Percentiles rank a stretch among this genome's conserved stretches.
Conservation (phyloP, 2,113 vertebrate species). For the Bos indicus region DNA sequence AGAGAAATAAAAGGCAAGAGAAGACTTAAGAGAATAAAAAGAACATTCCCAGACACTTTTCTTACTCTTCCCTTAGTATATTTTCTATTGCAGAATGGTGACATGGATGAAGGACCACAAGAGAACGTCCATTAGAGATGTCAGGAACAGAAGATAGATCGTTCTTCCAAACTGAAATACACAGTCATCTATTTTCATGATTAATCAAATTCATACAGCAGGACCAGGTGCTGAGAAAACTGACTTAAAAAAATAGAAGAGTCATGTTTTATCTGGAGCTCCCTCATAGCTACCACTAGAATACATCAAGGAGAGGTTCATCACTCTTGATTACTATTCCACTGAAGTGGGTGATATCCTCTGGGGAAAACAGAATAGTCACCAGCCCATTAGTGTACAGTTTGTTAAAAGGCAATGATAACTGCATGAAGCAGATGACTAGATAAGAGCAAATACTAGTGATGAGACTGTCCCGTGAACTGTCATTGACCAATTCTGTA, state of each 20-base stretch:
- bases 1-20: background rate
- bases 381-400: background rate
- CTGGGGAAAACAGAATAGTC: background rate
- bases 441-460: background rate
- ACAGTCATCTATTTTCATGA: background rate
- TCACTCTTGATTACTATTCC: background rate
- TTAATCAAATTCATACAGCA: background rate
- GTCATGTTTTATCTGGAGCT: background rate
- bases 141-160: background rate
- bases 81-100: background rate
- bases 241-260: background rate
- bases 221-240: background rate
- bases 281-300: background rate
- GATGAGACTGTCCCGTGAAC: background rate
- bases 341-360: background rate
- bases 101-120: background rate
- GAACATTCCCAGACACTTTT: background rate
- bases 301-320: background rate
- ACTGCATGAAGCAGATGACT: background rate
- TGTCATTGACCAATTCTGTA: background rate
- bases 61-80: background rate
- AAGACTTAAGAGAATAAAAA: background rate
- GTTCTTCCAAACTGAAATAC: background rate
- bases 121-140: background rate
- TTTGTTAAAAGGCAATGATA: background rate